Evolutionary conservation across 2,888 invertebrate genomes (phyloP).

Genomic region (Caenorhabditis sulstoni): DNA sequence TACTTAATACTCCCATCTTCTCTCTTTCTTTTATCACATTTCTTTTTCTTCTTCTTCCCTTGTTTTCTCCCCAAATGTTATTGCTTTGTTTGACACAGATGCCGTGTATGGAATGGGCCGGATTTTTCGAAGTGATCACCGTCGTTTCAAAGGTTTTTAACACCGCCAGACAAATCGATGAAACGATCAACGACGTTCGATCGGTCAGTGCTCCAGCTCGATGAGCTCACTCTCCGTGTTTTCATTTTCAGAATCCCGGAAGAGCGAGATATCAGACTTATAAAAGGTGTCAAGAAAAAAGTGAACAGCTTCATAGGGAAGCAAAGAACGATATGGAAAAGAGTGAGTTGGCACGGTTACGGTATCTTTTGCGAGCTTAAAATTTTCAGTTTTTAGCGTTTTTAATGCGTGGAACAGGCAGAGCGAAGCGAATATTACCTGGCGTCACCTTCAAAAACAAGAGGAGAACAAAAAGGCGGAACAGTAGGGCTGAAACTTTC

Average conservation of each 20-base stretch:
- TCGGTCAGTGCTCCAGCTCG: neutral
- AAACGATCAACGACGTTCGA: neutral
- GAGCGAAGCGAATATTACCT: neutral
- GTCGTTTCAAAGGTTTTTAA: too few relatives aligned
- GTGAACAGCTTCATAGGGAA: neutral
- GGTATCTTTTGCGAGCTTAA: too few relatives aligned
- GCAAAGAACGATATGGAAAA: neutral
- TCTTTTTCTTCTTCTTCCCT: too few relatives aligned
- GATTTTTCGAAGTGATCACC: too few relatives aligned
- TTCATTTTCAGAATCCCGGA: neutral
- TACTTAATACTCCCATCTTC: neutral
- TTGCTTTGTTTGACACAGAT: too few relatives aligned
- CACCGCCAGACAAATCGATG: too few relatives aligned
- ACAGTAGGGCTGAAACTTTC: neutral
- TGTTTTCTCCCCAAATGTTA: too few relatives aligned
- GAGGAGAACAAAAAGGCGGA: neutral
- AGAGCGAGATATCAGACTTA: slow-evolving; percentile 5
- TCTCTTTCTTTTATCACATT: too few relatives aligned
- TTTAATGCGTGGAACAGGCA: neutral
- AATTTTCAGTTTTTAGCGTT: neutral
- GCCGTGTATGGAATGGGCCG: too few relatives aligned
- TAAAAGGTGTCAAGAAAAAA: neutral
- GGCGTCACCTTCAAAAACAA: neutral
- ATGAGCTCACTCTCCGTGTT: too few relatives aligned
- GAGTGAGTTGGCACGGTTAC: too few relatives aligned